Evolutionary conservation across 2,888 invertebrate genomes (phyloP), one percentile per base, ranked within the genome.

Genomic region (Beris chalybata): DNA sequence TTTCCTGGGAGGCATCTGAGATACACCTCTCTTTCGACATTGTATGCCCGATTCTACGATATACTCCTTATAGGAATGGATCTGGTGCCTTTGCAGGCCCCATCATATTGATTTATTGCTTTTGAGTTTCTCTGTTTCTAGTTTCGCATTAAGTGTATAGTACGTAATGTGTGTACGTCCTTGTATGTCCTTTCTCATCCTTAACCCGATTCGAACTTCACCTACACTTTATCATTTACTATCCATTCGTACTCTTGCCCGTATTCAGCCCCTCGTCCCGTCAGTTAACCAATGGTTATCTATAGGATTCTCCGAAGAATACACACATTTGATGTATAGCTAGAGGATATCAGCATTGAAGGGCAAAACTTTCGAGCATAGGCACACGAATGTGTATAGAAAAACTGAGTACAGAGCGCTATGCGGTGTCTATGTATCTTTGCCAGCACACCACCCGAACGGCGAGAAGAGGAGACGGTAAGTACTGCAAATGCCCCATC

Each of bases 81-180:
- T 61, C 54, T 54, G 44, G 53, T 31, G 54, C 64, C 32, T 64
- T 45, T 71, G 69, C 70, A 70, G 71, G 71, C 73, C 71, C 71
- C 72, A 61, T 72, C 72, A 71, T 73, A 73, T 73, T 73, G 73
- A 73, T 73, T 73, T 73, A 73, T 73, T 73, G 73, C 72, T 73
- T 73, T 73, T 72, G 71, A 72, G 71, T 73, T 71, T 72, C 72
- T 72, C 72, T 65, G 64, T 68, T 64, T 64, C 69, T 69, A 69
- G 69, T 69, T 69, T 69, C 64, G 50, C 69, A 66, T 69, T 64
- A 66, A 63, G 52, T 67, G 64, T 55, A 61, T 61, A 50, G 61
- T 52, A 61, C 61, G 61, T 61, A 61, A 32, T 58, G 22, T 58
- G 12, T 50, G 29, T 59, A 29, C 48, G 59, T 59, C 59, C 59